phyloP scores from a whole-genome alignment of 2,113 vertebrate species.

The Lynx canadensis region DNA sequence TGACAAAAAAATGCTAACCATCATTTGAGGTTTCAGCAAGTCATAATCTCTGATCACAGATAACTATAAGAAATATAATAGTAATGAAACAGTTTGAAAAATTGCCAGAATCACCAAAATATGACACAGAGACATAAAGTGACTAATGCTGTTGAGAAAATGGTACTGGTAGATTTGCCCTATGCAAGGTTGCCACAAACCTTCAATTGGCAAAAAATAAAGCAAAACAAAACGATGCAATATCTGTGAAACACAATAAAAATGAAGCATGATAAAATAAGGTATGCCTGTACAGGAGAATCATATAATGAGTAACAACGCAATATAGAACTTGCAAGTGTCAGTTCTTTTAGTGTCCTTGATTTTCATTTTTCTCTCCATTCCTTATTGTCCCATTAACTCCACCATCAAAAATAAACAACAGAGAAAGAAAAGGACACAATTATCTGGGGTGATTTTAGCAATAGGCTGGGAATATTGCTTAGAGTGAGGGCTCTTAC shows the following conservation, averaged over 20 bases:
- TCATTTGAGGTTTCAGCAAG: not conserved
- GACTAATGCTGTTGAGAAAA: not conserved
- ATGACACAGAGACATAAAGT: not conserved
- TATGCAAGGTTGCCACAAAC: not conserved
- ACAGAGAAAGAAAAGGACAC: not conserved
- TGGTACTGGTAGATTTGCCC: not conserved
- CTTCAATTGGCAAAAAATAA: not conserved
- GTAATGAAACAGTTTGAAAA: not conserved
- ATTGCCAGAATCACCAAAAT: not conserved
- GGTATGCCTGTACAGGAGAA: not conserved
- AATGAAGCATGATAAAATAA: not conserved
- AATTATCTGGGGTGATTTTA: not conserved
- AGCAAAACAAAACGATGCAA: no score
- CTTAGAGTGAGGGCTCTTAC: not conserved
- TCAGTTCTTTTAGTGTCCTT: not conserved
- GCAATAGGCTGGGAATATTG: not conserved
- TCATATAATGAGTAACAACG: not conserved
- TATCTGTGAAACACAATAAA: not conserved
- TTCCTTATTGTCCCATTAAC: not conserved
- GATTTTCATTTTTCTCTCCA: constrained; percentile 15
- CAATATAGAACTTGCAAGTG: not conserved
- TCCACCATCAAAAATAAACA: not conserved
- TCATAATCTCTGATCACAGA: not conserved
- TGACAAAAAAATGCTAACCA: not conserved
- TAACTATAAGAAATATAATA: not conserved